Evolutionary conservation across 1,140 invertebrate species (phyloP), one percentile per base, ranked within the genome.

Genomic region (Drosophila tropicalis): DNA sequence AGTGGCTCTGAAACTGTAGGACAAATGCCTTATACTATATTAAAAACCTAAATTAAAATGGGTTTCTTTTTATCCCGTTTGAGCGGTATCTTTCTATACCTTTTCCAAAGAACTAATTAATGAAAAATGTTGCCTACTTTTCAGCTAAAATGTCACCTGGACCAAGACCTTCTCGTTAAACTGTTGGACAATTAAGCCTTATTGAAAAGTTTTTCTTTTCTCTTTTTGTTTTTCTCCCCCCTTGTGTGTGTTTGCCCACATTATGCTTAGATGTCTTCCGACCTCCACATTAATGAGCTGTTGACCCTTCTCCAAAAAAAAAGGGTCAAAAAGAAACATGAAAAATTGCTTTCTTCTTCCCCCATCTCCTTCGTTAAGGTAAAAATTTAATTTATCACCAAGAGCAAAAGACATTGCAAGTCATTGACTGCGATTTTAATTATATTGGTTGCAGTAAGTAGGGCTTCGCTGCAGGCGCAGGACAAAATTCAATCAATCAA

Each of bases 401-500:
- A 36, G 19, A 4, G 5, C 15, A 32, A 40, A 47, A 41, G 25
- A 44, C 51, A 62, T 73, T 66, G 69, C 74, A 77, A 71, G 73
- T 77, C 74, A 77, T 77, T 77, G 74, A 39, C 47, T 57, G 74
- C 65, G 74, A 73, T 77, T 77, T 77, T 73, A 73, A 70, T 77
- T 70, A 73, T 77, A 57, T 51, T 32, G 66, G 44, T 69, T 77
- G 62, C 66, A 73, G 56, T 72, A 51, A 34, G 17, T 51, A 51
- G 44, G 17, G 44, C 44, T 51, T 51, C 44, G 10, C 10, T 51
- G 44, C 44, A 51, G 10, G 44, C 17, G 44, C 17, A 22, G 17
- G 44, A 40, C 64, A 75, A 75, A 65, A 79, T 67, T 68, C 79
- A 82, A 82, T 87, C 83, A 86, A 76, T 79, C 77, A 86, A 82